Base-by-base conservation (phyloP, 1,140 invertebrate species). In the Bombyx mandarina region DNA sequence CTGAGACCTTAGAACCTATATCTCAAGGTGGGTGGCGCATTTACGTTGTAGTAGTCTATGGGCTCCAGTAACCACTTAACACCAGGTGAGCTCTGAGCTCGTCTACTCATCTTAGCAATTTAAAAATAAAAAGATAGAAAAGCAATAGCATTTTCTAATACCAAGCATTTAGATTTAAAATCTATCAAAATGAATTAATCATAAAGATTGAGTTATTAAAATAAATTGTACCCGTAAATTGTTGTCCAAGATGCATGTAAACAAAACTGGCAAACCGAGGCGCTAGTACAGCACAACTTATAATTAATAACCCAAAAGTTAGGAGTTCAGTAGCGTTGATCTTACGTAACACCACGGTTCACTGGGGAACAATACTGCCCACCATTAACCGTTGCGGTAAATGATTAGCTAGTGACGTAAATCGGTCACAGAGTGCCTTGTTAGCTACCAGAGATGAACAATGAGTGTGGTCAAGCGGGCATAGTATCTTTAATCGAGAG, bases 301-400 rank as follows among this genome's bases (percentile, higher is more conserved):
- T 77, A 79, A 84, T 82, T 81, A 77, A 81, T 84, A 69, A 73
- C 67, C 69, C 57, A 65, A 69, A 77, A 79, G 71, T 83, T 80
- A 70, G 62, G 66, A 73, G 63, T 69, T 64, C 57, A 66, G 53
- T 60, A 69, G 70, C 69, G 66, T 69, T 79, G 79, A 45, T 44
- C 45, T 60, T 71, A 70, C 69, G 66, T 69, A 82, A 82, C 26
- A 35, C 47, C 52, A 59, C 62, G 53, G 62, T 71, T 70, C 60
- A 59, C 63, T 55, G 52, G 57, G 58, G 67, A 77, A 82, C 79
- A 82, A 84, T 80, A 68, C 71, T 69, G 64, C 59, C 63, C 69
- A 68, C 69, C 68, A 79, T 75, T 77, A 72, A 67, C 62, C 61
- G 70, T 67, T 62, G 54, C 56, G 61, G 62, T 73, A 75, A 75